These are phyloP conservation scores for Zonitis immaculata DNA, from an alignment of 2,888 invertebrate species.

Conservation along the genomic window DNA sequence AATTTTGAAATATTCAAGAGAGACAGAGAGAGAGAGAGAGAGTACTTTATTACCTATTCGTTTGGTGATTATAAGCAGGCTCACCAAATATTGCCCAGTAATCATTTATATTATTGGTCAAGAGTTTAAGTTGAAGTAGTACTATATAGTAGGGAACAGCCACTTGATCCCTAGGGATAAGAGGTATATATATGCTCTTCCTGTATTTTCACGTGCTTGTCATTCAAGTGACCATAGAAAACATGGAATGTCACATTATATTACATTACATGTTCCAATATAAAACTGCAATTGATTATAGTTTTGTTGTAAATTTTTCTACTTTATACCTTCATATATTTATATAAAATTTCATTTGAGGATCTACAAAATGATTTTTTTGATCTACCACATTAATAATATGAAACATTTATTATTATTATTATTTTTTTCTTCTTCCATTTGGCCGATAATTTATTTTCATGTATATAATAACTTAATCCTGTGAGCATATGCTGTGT, in stretches of 20 bases:
- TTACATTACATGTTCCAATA: slow-evolving; percentile 15
- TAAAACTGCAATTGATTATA: slow-evolving; percentile 25
- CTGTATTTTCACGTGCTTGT: slow-evolving; percentile 6
- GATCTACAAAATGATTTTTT: no score
- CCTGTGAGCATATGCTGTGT: slow-evolving; percentile 33
- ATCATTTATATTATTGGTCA: not conserved
- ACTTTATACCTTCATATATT: not conserved
- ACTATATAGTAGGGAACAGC: slow-evolving; percentile 29
- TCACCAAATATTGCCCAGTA: not conserved
- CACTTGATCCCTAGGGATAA: slow-evolving; percentile 29
- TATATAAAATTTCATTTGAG: no score
- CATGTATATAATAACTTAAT: slow-evolving; percentile 37
- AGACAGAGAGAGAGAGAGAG: no score
- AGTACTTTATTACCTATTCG: no score
- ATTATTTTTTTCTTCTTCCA: slow-evolving; percentile 27
- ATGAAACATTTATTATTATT: no score
- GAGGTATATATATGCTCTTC: slow-evolving; percentile 7
- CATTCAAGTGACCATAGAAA: slow-evolving; percentile 29
- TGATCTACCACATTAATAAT: no score
- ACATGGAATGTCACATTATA: slow-evolving; percentile 10
- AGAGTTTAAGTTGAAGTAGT: slow-evolving; percentile 22
- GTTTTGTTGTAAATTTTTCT: not conserved
- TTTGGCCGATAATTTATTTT: slow-evolving; percentile 31
- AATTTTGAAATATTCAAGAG: no score
- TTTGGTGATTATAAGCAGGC: not conserved